A percentile compares a stretch with the other conserved stretches of the same genome.
Evolutionary conservation across 1,140 invertebrate genomes (phyloP).

Genomic region (Tribolium madens): DNA sequence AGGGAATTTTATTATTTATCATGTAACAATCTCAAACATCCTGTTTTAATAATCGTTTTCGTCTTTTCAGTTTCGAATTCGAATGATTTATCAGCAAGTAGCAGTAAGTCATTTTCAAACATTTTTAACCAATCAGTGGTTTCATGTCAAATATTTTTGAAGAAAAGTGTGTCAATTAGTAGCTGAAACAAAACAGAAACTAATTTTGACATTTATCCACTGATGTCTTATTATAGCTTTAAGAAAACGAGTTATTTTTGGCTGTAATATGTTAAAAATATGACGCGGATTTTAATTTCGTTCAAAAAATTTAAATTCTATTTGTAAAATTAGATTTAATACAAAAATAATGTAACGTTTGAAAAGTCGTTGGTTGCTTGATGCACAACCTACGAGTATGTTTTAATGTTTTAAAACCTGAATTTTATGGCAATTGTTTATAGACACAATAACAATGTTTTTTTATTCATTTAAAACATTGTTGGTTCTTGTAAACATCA

Average conservation of each 20-base stretch:
- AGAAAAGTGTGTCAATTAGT: not conserved
- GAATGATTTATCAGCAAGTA: slow-evolving; percentile 58
- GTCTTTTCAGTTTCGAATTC: slow-evolving; percentile 60
- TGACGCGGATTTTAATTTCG: too few relatives aligned
- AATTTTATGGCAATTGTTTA: too few relatives aligned
- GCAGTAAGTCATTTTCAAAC: slow-evolving; percentile 58
- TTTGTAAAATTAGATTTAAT: too few relatives aligned
- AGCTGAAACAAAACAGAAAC: not conserved
- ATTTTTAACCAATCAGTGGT: slow-evolving; percentile 50
- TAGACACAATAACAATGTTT: too few relatives aligned
- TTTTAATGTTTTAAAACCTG: too few relatives aligned
- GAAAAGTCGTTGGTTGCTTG: too few relatives aligned
- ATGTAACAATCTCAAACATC: not conserved
- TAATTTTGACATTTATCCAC: not conserved
- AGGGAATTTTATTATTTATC: not conserved
- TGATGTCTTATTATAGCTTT: not conserved
- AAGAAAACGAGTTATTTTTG: not conserved
- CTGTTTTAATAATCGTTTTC: slow-evolving; percentile 53
- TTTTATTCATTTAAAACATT: too few relatives aligned
- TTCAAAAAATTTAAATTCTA: too few relatives aligned
- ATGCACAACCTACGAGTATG: too few relatives aligned
- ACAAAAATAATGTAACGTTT: too few relatives aligned
- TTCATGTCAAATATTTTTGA: slow-evolving; percentile 44
- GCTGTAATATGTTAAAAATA: too few relatives aligned
- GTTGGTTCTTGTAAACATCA: too few relatives aligned